Base-by-base conservation (phyloP, 1,140 invertebrate species). In the Drosophila ogumai region DNA sequence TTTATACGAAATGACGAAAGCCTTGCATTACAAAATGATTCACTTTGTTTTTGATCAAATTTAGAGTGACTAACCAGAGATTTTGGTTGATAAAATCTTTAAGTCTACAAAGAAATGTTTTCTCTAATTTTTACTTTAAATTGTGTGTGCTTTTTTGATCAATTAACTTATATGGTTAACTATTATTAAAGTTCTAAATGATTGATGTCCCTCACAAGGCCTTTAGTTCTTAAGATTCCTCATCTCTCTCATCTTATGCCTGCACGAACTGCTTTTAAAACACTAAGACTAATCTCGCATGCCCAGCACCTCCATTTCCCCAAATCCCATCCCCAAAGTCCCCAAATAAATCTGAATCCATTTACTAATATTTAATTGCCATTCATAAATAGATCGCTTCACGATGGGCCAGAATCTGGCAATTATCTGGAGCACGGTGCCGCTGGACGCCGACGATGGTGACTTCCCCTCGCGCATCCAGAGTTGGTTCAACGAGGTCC, bases 361-460 rank as follows among this genome's bases (percentile, higher is more conserved):
- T 6, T 6, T 4, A 19, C 36, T 46, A 57, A 66, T 38, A 3
- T 50, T 3, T 32, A 1, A 47, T 9, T 8, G n/a, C 1, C 31
- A 31, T 34, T 12, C 1, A n/a, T n/a, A 0, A 82, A 22, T 79
- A 95, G 96, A 94, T 59, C 94, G 96, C 67, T 97, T 97, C 90
- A 94, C 94, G 0, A 96, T 97, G 44, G 96, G 96, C 6, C 96
- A 98, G 91, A 98, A 98, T 92, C 94, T 97, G 46, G 96, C 96
- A 3, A 95, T 95, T 28, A 95, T 96, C 1, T 97, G 96, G 96
- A 96, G 96, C 68, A 96, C 95, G 28, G 94, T 94, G 34, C 94
- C 94, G 41, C 94, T 95, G 59, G 94, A 93, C 69, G 94, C 96
- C 78, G 94, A 94, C 43, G 91, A 94, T 57, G 95, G 96, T 6